Conservation (phyloP, 2,113 vertebrate genomes). For the western clawed frog (Xenopus tropicalis) region UCB_Xtro_10.0 CM004447.2:121429501-121430000, state of each 20-base stretch:
- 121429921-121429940: no score
- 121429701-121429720: slow-evolving; percentile 75
- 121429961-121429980: no score
- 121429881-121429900: no score
- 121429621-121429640: slow-evolving; percentile 75
- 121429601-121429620: slow-evolving; percentile 72
- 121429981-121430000: no score
- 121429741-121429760: slow-evolving; percentile 50
- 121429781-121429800: no score
- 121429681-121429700: slow-evolving; percentile 95
- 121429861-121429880: no score
- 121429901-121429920: no score
- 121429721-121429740: slow-evolving; percentile 73
- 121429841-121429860: no score
- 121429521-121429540: neutral
- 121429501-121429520: neutral
- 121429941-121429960: no score
- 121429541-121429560: neutral
- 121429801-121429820: no score
- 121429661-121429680: slow-evolving; percentile 96
- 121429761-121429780: no score
- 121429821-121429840: no score
- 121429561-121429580: slow-evolving; percentile 22
- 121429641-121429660: slow-evolving; percentile 66
- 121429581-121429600: slow-evolving; percentile 50